These are phyloP conservation scores for Orthosia cruda DNA, from an alignment of 2,888 invertebrate species.

Conservation along the genomic window DNA sequence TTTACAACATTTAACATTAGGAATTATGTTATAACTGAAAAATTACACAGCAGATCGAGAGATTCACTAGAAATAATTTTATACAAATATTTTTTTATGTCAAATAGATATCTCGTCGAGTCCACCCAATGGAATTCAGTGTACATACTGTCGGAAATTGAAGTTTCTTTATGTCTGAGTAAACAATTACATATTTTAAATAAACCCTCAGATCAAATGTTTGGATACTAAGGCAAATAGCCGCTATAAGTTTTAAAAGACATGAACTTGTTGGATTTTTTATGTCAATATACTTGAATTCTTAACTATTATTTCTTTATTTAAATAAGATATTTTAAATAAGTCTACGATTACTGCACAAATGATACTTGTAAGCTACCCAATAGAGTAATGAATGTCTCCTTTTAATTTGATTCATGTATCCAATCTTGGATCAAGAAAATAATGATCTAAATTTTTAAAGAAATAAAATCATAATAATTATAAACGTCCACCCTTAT, in stretches of 20 bases:
- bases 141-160: slow-evolving; percentile 38
- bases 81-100: neutral
- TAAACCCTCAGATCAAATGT: slow-evolving; percentile 31
- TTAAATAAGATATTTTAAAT: neutral
- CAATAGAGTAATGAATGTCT: too few species aligned
- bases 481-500: slow-evolving; percentile 29
- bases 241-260: slow-evolving; percentile 14
- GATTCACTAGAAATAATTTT: neutral
- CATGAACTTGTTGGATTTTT: neutral
- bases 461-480: slow-evolving; percentile 10
- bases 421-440: too few species aligned
- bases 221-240: slow-evolving; percentile 9
- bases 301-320: too few species aligned
- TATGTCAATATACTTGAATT: too few species aligned
- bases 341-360: too few species aligned
- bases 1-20: too few species aligned
- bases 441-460: neutral
- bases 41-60: neutral
- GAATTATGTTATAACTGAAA: neutral
- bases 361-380: too few species aligned
- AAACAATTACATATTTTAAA: slow-evolving; percentile 47
- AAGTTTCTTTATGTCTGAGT: slow-evolving; percentile 30
- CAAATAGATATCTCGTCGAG: neutral
- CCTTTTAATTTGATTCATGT: too few species aligned
- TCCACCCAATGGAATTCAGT: slow-evolving; percentile 18